These are phyloP conservation scores for Ashinkailepas kermadecensis DNA, from an alignment of 2,888 invertebrate genomes.

Conservation along the genomic window DNA sequence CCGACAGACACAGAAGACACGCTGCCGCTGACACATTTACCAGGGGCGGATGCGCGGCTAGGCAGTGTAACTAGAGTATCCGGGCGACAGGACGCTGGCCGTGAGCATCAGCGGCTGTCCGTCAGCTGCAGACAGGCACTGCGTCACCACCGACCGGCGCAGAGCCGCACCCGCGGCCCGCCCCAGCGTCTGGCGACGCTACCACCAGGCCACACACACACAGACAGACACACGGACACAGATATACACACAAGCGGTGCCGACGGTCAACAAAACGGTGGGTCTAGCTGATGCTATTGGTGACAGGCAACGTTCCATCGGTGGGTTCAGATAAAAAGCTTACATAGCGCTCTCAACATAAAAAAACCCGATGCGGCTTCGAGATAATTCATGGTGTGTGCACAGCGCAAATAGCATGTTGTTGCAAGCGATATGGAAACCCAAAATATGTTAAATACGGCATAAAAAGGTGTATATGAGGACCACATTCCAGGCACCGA, in stretches of 20 bases:
- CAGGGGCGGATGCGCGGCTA: conserved; percentile 20
- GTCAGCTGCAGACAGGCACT: background rate
- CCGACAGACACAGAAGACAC: background rate
- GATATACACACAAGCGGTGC: background rate
- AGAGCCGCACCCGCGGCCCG: background rate
- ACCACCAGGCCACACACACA: background rate
- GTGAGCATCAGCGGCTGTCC: conserved; percentile 1
- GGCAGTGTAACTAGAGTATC: conserved; percentile 14
- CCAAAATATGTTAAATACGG: too few relatives aligned
- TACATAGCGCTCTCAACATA: too few relatives aligned
- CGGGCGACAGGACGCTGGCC: background rate
- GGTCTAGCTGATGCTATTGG: too few relatives aligned
- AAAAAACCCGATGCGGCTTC: too few relatives aligned
- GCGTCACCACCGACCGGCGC: background rate
- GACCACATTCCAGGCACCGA: too few relatives aligned
- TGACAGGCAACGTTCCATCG: too few relatives aligned
- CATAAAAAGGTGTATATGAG: too few relatives aligned
- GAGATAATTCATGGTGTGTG: too few relatives aligned
- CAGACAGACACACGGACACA: background rate
- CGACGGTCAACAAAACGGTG: background rate
- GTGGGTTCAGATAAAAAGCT: too few relatives aligned
- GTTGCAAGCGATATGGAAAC: too few relatives aligned
- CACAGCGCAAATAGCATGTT: too few relatives aligned
- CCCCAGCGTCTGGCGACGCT: too few relatives aligned
- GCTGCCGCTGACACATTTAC: background rate